Evolutionary conservation across 2,888 invertebrate genomes (phyloP), one percentile per base, ranked within the genome.

Genomic region (Leptopilina syphax): DNA sequence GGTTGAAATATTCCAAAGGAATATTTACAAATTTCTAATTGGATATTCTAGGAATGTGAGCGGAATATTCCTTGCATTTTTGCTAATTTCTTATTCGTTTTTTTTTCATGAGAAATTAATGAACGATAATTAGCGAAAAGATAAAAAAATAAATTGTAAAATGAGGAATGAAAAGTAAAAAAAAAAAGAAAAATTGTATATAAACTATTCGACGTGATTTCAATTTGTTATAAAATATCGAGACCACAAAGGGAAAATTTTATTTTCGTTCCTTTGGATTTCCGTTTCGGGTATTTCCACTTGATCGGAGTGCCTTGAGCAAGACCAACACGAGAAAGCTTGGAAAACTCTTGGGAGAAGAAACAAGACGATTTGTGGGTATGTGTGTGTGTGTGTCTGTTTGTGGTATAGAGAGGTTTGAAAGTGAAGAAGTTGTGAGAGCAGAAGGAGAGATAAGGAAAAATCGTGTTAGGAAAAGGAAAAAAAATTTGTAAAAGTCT

Each of bases 361-460:
- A 34, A 34, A 24, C 54, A 70, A 70, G 54, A 70, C 9, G 9
- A 27, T 12, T 27, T n/a, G 9, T n/a, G 9, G 5, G 57, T 44
- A 1, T 44, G 7, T 44, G 8, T 44, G 44, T 44, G 44, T 3
- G 27, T 27, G 1, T 27, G 27, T 34, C 34, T 34, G 34, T 34
- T 34, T 34, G 34, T 34, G 34, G 34, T 34, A 34, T 34, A 34
- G 44, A 44, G 44, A 8, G n/a, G 34, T 24, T 34, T 27, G 54
- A 34, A 73, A 57, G 73, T 57, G 73, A 41, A 34, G 9, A 57
- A 73, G 73, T 73, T 73, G 54, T 18, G 34, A 54, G 34, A 54
- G 57, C 57, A 73, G 41, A 73, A 73, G 57, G 41, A 77, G 65
- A 60, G 82, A 65, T 76, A 65, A 13, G 41, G 76, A 68, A 54